A percentile compares a stretch with the other conserved stretches of the same genome.
Evolutionary conservation across 2,797 vertebrate species (phyloP).

Genomic region (Kryptopterus vitreolus): DNA sequence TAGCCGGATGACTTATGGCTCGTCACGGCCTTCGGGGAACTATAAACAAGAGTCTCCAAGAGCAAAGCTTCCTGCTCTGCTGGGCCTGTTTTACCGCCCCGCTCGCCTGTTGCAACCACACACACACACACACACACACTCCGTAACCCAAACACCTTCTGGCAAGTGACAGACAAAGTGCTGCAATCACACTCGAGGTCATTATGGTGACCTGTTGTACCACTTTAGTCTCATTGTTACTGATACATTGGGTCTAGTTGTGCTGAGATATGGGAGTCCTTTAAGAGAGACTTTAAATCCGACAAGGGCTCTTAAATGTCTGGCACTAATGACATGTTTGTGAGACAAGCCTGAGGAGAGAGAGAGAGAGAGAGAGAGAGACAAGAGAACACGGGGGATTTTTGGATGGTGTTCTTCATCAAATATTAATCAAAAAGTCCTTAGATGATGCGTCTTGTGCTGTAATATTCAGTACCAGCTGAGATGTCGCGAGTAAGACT

Average conservation of each 20-base stretch:
- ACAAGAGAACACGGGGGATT: constrained; percentile 29
- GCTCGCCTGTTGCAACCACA: constrained; percentile 57
- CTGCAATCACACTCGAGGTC: constrained; percentile 67
- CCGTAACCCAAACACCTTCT: constrained; percentile 72
- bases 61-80: constrained; percentile 62
- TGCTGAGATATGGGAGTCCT: constrained; percentile 44
- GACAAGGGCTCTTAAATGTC: constrained; percentile 38
- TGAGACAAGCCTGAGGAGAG: constrained; percentile 31
- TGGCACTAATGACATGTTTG: constrained; percentile 44
- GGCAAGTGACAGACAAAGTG: constrained; percentile 65
- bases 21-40: constrained; percentile 65
- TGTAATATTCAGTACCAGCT: constrained; percentile 30
- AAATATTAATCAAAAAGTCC: constrained; percentile 40
- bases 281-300: constrained; percentile 36
- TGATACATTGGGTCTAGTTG: constrained; percentile 36
- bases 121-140: constrained; percentile 48
- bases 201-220: constrained; percentile 38
- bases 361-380: constrained; percentile 36
- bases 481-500: constrained; percentile 19
- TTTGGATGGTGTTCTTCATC: constrained; percentile 29
- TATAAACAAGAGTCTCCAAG: constrained; percentile 67
- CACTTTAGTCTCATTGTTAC: constrained; percentile 33
- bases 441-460: constrained; percentile 32
- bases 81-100: constrained; percentile 66
- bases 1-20: constrained; percentile 67